phyloP scores from a whole-genome alignment of 1,140 invertebrate genomes.

The Leguminivora glycinivorella region DNA sequence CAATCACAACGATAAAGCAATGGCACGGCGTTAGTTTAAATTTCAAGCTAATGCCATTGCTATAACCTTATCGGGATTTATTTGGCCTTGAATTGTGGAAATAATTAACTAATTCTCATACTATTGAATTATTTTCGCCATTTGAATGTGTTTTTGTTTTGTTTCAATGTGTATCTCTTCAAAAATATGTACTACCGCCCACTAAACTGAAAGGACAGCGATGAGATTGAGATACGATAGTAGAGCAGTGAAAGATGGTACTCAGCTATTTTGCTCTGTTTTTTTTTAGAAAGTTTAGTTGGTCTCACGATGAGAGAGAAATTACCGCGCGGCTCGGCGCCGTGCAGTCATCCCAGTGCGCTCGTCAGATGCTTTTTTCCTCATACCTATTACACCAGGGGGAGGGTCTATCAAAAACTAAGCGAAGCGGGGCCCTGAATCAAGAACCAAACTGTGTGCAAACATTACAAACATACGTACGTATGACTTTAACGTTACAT shows the following conservation, averaged over 20 bases:
- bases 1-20: no score
- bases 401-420: neutral
- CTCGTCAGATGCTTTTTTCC: conserved; percentile 51
- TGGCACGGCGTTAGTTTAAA: no score
- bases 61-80: no score
- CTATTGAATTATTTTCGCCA: neutral
- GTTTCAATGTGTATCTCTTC: neutral
- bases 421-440: neutral
- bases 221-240: conserved; percentile 62
- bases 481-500: conserved; percentile 40
- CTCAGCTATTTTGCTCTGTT: conserved; percentile 60
- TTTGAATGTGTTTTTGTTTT: neutral
- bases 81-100: no score
- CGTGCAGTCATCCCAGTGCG: conserved; percentile 63
- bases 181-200: conserved; percentile 52
- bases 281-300: conserved; percentile 77
- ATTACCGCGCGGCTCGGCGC: conserved; percentile 62
- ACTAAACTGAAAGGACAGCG: conserved; percentile 47
- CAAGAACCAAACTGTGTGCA: conserved; percentile 41
- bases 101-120: neutral
- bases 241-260: conserved; percentile 75
- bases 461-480: conserved; percentile 40
- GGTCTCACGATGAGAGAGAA: conserved; percentile 71
- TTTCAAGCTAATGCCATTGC: no score
- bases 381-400: neutral